Evolutionary conservation across 2,888 invertebrate genomes (phyloP).

Genomic region (Xestia xanthographa): DNA sequence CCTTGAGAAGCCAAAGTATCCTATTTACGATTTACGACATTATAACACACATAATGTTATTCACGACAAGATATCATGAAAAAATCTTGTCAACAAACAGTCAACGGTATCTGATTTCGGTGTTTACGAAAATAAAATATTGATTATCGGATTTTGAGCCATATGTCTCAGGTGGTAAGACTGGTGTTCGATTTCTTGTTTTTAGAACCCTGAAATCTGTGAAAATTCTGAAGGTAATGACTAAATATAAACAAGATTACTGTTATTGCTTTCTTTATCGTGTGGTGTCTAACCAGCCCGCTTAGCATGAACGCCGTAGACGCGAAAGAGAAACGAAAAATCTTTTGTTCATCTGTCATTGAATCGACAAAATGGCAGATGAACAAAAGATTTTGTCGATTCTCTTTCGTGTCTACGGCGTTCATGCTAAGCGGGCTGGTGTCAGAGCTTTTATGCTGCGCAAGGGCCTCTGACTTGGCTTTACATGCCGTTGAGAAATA

Average conservation of each 20-base stretch:
- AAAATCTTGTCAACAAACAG: conserved; percentile 64
- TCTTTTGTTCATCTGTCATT: too few relatives aligned
- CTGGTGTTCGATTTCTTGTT: background rate
- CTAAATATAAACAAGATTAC: background rate
- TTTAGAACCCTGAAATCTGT: conserved; percentile 16
- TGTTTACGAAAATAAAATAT: conserved; percentile 32
- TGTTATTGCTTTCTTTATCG: too few relatives aligned
- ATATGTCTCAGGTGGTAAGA: conserved; percentile 26
- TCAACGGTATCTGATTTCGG: conserved; percentile 65
- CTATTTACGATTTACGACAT: conserved; percentile 66
- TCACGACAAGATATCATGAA: conserved; percentile 63
- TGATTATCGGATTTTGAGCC: conserved; percentile 39
- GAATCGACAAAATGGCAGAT: too few relatives aligned
- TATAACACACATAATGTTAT: conserved; percentile 64
- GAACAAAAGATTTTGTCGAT: too few relatives aligned
- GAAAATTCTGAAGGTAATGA: conserved; percentile 36
- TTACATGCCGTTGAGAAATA: too few relatives aligned
- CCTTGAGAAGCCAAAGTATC: conserved; percentile 65
- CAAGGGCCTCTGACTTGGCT: too few relatives aligned
- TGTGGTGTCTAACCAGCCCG: too few relatives aligned
- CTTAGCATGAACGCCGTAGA: too few relatives aligned
- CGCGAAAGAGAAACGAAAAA: too few relatives aligned
- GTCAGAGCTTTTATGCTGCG: too few relatives aligned
- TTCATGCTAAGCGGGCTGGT: too few relatives aligned
- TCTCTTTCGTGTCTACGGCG: too few relatives aligned